Base-by-base conservation (phyloP, 2,797 vertebrate species). In the Balearica regulorum region DNA sequence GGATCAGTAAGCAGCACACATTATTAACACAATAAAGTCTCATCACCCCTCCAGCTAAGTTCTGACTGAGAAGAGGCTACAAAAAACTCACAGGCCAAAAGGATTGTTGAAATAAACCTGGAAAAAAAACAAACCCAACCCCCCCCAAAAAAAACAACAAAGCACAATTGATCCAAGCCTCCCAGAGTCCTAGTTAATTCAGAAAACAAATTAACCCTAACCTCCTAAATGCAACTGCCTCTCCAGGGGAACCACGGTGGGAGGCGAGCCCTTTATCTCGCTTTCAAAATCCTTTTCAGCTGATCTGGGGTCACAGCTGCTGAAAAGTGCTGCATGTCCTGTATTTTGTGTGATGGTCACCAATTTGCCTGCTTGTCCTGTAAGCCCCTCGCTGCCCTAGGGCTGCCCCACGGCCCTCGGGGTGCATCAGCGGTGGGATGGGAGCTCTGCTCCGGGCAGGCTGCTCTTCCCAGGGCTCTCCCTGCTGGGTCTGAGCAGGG, bases 271-370 rank as follows among this genome's bases (percentile, higher is more conserved):
- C 64, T 94, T 96, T 95, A 94, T 96, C 93, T 93, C 11, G 0
- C 88, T 94, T 93, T 83, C 88, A 91, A 91, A 94, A 94, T 95
- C 86, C 93, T 57, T 88, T 95, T 89, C 90, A 87, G 75, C 91
- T 82, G 81, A 82, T 90, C 73, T 82, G 65, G 18, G 49, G 61
- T 91, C 90, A 90, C 91, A 90, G 86, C 77, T 89, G 83, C 73
- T 72, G 64, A 57, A 54, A 64, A 86, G 53, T 51, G 31, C 65
- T 87, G 43, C 51, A 20, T 44, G 68, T 94, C 82, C 49, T 71
- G 53, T n/a, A 72, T 79, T 84, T 69, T 87, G n/a, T 72, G 55
- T 89, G 81, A 60, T 1, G 4, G 53, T 62, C 81, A 68, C 58
- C 64, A 37, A 55, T 89, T 93, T 87, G 43, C 39, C 55, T 43